Percentiles rank a stretch among this genome's conserved stretches.
phyloP scores from a whole-genome alignment of 2,888 invertebrate genomes.

The Drosophila algonquin region DNA sequence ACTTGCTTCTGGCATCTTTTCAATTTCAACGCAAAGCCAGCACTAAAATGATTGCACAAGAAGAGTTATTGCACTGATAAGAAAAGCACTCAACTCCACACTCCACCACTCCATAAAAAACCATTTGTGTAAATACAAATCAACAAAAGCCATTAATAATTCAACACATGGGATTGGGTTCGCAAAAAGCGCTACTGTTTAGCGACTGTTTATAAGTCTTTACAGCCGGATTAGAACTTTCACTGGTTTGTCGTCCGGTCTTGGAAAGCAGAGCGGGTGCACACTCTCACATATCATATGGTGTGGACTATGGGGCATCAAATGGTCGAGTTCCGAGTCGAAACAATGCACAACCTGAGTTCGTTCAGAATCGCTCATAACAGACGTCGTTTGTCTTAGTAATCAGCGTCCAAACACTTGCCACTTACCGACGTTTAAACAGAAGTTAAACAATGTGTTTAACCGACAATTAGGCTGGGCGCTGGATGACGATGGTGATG shows the following conservation, averaged over 20 bases:
- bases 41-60: too few species aligned
- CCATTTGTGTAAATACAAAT: slow-evolving; percentile 45
- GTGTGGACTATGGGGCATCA: background rate
- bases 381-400: slow-evolving; percentile 22
- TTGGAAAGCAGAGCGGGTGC: slow-evolving; percentile 41
- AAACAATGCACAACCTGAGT: slow-evolving; percentile 3
- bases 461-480: slow-evolving; percentile 50
- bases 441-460: slow-evolving; percentile 42
- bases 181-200: slow-evolving; percentile 21
- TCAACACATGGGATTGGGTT: slow-evolving; percentile 35
- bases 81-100: background rate
- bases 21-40: too few species aligned
- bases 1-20: too few species aligned
- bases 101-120: background rate
- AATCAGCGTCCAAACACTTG: slow-evolving; percentile 28
- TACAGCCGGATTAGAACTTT: slow-evolving; percentile 73
- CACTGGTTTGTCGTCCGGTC: slow-evolving; percentile 50
- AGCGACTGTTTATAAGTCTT: slow-evolving; percentile 9
- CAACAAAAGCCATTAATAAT: slow-evolving; percentile 50
- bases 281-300: background rate
- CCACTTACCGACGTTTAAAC: slow-evolving; percentile 26
- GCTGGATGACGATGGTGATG: background rate
- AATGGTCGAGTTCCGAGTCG: background rate
- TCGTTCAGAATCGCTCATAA: slow-evolving; percentile 5
- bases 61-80: slow-evolving; percentile 1